Conservation (phyloP, 2,113 vertebrate species). For the Telmatochromis sp. region DNA sequence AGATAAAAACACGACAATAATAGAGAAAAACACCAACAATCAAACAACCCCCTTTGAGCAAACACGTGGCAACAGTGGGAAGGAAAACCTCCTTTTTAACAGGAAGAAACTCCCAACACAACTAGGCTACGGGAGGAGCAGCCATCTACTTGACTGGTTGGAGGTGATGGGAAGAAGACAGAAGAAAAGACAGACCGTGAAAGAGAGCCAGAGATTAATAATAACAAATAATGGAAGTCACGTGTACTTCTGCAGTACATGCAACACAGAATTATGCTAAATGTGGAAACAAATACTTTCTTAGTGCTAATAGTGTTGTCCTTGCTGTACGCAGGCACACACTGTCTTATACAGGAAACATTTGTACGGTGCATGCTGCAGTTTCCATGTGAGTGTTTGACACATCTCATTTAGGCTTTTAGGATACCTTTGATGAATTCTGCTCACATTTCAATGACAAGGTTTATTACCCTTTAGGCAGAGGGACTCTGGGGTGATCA, state of each 20-base stretch:
- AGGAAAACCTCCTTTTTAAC: background rate
- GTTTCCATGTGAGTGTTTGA: background rate
- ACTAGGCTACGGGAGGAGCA: background rate
- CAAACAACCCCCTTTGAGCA: background rate
- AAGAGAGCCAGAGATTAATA: background rate
- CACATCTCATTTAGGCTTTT: background rate
- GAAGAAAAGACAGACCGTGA: background rate
- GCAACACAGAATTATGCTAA: background rate
- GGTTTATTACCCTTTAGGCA: conserved; percentile 36
- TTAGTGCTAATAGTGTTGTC: background rate
- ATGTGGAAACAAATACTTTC: background rate
- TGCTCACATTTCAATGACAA: conserved; percentile 44
- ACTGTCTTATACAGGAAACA: background rate
- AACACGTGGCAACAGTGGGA: background rate
- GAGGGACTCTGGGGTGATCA: conserved; percentile 10
- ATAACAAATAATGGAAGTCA: background rate
- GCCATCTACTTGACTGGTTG: background rate
- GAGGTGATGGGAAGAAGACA: background rate
- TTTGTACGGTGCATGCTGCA: background rate
- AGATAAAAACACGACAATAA: background rate
- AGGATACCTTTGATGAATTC: background rate
- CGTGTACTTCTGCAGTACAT: background rate
- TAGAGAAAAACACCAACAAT: background rate
- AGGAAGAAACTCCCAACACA: background rate
- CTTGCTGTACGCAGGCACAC: background rate